Conservation (phyloP, 2,113 vertebrate genomes). For the Oenanthe oenanthe region DNA sequence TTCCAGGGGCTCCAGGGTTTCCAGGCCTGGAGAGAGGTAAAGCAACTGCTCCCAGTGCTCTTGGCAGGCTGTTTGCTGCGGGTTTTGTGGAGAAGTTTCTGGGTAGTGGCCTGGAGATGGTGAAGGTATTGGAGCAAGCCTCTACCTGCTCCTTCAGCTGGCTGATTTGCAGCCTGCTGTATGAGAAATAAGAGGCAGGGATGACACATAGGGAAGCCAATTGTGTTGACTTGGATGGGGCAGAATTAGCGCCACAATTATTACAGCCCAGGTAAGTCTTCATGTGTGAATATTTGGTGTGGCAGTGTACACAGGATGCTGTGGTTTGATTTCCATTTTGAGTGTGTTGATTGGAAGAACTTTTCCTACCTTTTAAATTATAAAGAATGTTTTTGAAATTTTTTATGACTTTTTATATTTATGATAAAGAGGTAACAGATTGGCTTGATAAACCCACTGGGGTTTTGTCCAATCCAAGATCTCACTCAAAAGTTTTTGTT, state of each 20-base stretch:
- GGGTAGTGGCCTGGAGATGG: background rate
- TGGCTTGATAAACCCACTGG: background rate
- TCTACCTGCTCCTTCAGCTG: background rate
- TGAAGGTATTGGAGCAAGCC: background rate
- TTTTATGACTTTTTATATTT: background rate
- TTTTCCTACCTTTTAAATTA: background rate
- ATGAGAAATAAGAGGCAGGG: background rate
- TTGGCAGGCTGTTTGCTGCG: background rate
- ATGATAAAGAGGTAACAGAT: background rate
- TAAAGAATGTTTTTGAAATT: background rate
- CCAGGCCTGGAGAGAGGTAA: slow-evolving; percentile 76
- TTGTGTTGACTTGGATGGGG: background rate
- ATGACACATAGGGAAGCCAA: background rate
- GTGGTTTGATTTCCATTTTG: background rate
- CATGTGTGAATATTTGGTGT: background rate
- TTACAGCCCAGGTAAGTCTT: background rate
- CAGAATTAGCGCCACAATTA: background rate
- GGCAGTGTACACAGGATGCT: background rate
- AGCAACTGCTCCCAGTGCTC: background rate
- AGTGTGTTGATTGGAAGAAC: background rate
- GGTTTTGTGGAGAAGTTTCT: background rate
- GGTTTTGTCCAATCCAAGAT: background rate
- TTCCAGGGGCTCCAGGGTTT: slow-evolving; percentile 79
- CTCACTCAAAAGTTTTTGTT: background rate
- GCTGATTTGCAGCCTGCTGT: background rate